A percentile compares a stretch with the other conserved stretches of the same genome.
phyloP scores from a whole-genome alignment of 2,113 vertebrate species.

The Nothocercus julius region DNA sequence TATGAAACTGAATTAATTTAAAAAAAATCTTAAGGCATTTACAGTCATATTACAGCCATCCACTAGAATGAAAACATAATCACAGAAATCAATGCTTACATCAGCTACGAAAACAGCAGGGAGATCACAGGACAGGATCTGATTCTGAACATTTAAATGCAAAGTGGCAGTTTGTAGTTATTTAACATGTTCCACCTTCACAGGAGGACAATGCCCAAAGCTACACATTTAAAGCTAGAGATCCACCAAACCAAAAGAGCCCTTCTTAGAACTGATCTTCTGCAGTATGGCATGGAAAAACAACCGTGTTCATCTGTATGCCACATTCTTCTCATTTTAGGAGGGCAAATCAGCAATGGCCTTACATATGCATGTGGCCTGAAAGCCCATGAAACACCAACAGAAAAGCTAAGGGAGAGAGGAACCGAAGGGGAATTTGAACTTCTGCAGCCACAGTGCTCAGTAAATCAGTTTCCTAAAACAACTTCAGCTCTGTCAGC shows the following conservation, averaged over 20 bases:
- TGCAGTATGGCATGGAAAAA: background rate
- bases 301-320: background rate
- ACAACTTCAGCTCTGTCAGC: background rate
- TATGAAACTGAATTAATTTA: background rate
- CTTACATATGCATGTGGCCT: background rate
- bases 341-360: background rate
- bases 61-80: background rate
- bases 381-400: background rate
- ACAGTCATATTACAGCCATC: background rate
- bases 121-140: background rate
- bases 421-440: background rate
- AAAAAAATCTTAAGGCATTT: background rate
- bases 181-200: background rate
- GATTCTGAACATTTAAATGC: background rate
- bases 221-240: background rate
- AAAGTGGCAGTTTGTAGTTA: background rate
- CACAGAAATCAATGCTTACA: background rate
- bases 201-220: background rate
- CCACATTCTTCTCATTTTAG: background rate
- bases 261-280: background rate
- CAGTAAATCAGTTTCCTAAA: background rate
- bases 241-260: background rate
- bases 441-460: background rate
- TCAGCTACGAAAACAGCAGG: background rate
- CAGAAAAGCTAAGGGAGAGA: background rate